Base-by-base conservation (phyloP, 2,113 vertebrate genomes). In the Dicerorhinus sumatrensis region DNA sequence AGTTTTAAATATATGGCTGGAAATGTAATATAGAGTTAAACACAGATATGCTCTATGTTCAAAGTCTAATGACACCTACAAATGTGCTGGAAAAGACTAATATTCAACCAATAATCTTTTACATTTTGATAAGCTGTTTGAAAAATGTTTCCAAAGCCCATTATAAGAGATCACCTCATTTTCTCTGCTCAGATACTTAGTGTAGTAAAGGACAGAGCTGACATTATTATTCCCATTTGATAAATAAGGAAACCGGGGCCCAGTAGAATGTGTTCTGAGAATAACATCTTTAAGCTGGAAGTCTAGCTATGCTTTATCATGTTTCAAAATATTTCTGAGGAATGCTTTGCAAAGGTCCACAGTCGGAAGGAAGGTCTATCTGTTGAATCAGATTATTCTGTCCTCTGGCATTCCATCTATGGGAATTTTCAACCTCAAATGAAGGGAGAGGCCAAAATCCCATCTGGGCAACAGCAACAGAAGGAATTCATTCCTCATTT, bases 71-170 rank as follows among this genome's bases (percentile, higher is more conserved):
- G 6, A 80, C 36, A 94, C 48, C 33, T 72, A 58, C 12, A 77
- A 76, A 91, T 21, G 13, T 91, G 12, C 72, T 69, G 29, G 58
- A 83, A 54, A 96, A 79, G 42, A 77, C 20, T 82, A 46, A 60
- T 31, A 67, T 85, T 94, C 76, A 82, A 62, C 9, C 48, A 93
- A 63, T 51, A 16, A 29, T 73, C 51, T 83, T 94, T 87, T 89
- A 70, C 36, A 56, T 86, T 94, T 89, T 93, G 62, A 69, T 77
- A 93, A 94, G 4, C 23, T 91, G 11, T 75, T 86, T 86, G 42
- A 48, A 93, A 95, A 93, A 76, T 13, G 4, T 86, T 62, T 63
- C 33, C 17, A 85, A 86, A 63, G 36, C 6, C 62, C 56, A 51
- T 65, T 84, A 46, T 33, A 42, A 86, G 69, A 87, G 23, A 81